phyloP scores from a whole-genome alignment of 2,797 vertebrate genomes.

The Antennarius maculatus region DNA sequence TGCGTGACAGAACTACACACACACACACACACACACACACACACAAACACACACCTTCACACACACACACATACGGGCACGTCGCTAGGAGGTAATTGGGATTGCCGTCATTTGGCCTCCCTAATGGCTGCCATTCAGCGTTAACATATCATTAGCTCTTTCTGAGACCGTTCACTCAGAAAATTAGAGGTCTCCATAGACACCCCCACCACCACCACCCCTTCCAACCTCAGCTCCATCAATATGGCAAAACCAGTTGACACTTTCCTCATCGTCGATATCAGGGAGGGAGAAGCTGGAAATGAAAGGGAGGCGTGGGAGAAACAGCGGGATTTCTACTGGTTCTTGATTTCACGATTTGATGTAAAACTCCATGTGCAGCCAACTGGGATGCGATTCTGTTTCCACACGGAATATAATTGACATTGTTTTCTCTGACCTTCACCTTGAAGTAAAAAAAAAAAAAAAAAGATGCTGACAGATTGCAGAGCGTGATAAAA shows the following conservation, averaged over 20 bases:
- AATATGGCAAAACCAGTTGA: conserved; percentile 61
- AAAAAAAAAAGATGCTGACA: conserved; percentile 54
- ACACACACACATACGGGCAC: conserved; percentile 38
- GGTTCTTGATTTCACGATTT: conserved; percentile 43
- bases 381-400: conserved; percentile 14
- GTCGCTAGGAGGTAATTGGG: conserved; percentile 69
- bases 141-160: conserved; percentile 82
- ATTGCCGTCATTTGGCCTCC: conserved; percentile 75
- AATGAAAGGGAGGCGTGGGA: conserved; percentile 43
- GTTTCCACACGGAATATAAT: conserved; percentile 3
- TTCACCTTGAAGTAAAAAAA: conserved; percentile 59
- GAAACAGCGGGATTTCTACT: conserved; percentile 19
- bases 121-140: conserved; percentile 72
- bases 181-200: conserved; percentile 77
- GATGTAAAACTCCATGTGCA: conserved; percentile 6
- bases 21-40: conserved; percentile 38
- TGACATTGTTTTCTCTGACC: conserved; percentile 33
- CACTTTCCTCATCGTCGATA: conserved; percentile 51
- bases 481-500: conserved; percentile 61
- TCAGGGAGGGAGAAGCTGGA: conserved; percentile 27
- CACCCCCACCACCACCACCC: neutral
- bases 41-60: no score
- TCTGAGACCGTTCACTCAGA: conserved; percentile 78
- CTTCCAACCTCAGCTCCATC: conserved; percentile 49
- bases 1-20: conserved; percentile 60